Base-by-base conservation (phyloP, 2,888 invertebrate species). In the Pachymerium ferrugineum region DNA sequence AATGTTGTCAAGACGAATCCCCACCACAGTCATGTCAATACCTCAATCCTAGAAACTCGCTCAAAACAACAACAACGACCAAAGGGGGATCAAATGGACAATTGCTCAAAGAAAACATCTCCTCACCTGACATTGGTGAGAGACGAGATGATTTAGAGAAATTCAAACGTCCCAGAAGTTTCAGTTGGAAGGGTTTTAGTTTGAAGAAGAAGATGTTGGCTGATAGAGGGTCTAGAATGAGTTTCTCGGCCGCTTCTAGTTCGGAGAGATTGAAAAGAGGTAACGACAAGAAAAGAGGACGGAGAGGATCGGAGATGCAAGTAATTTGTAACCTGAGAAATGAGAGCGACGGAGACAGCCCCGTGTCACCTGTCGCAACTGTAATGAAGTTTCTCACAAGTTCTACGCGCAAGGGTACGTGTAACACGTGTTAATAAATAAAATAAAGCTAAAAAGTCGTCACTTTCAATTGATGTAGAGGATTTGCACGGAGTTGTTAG, bases 181-280 rank as follows among this genome's bases (percentile, higher is more conserved):
- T 47, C 62, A 76, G 76, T 35, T 76, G 76, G 76, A 70, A 62
- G 14, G 76, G 76, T 4, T 75, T 76, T 28, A 74, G 68, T 10
- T 74, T 76, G 33, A 72, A 71, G 12, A 74, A 74, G 47, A 72
- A 72, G 42, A 38, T 30, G 25, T 14, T 33, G 19, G 70, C 29
- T 16, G 47, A 47, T 14, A 19, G 25, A 29, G 38, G 22, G 8
- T 31, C 42, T 2, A 28, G 73, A 10, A 54, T 62, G 67, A 73
- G 73, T 33, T 62, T 73, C 31, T 73, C 73, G 19, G 73, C 62
- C 10, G 1, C 28, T 22, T 1, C 68, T 22, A 12, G 10, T 10
- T 12, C 68, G 3, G 30, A 30, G 68, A 68, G 8, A n/a, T 14
- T n/a, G 25, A 72, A 72, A 29, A 10, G 68, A 31, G 68, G 31